Evolutionary conservation across 1,140 invertebrate genomes (phyloP).

Genomic region (Aphidius gifuensis): DNA sequence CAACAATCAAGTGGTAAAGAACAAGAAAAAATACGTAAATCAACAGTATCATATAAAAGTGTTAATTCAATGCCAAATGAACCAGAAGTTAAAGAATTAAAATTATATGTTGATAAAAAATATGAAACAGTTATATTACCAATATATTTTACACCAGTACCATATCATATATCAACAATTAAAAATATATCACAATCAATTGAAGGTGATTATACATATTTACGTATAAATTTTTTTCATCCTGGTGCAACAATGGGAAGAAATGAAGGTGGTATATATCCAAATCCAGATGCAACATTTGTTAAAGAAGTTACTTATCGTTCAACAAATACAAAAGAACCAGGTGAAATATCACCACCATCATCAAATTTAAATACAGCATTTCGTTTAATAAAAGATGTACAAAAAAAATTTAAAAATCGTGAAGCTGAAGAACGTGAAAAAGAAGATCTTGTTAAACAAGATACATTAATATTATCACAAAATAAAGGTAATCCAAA

Average conservation of each 20-base stretch:
- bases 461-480: conserved; percentile 94
- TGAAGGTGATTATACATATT: conserved; percentile 98
- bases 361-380: conserved; percentile 96
- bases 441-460: conserved; percentile 97
- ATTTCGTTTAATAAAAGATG: conserved; percentile 97
- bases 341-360: conserved; percentile 91
- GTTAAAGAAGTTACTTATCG: conserved; percentile 99
- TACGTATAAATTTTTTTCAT: conserved; percentile 98
- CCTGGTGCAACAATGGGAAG: conserved; percentile 93
- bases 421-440: conserved; percentile 97
- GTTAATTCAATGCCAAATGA: conserved; percentile 90
- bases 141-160: conserved; percentile 91
- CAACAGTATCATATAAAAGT: conserved; percentile 93
- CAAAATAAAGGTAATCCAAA: conserved; percentile 98
- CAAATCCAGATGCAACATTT: conserved; percentile 93
- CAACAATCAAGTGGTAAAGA: conserved; percentile 82
- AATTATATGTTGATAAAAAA: conserved; percentile 95
- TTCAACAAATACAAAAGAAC: conserved; percentile 96
- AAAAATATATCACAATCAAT: conserved; percentile 98
- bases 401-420: conserved; percentile 98
- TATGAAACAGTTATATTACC: conserved; percentile 97
- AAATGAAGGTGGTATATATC: conserved; percentile 84
- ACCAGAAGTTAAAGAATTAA: conserved; percentile 81
- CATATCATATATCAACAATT: conserved; percentile 98
- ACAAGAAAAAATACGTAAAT: conserved; percentile 89